These are phyloP conservation scores for Drosophila paulistorum DNA, from an alignment of 1,140 invertebrate genomes.

Conservation along the genomic window DNA sequence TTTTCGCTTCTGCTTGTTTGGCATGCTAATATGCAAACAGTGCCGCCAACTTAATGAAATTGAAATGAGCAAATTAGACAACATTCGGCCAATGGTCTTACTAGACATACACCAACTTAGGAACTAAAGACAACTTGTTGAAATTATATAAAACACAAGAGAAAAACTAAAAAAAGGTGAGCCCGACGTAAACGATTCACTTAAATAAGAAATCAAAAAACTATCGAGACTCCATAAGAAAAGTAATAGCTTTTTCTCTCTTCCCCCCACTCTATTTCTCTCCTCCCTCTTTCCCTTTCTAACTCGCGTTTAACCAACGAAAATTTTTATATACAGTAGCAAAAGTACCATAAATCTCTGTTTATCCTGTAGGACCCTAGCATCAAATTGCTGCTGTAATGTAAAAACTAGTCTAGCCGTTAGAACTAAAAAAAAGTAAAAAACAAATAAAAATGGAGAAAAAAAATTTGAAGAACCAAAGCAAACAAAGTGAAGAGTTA, in stretches of 20 bases:
- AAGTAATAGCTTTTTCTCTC: not conserved
- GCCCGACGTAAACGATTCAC: not conserved
- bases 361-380: constrained; percentile 58
- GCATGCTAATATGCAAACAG: constrained; percentile 78
- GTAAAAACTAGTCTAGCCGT: constrained; percentile 75
- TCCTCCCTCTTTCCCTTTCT: too few relatives aligned
- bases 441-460: not conserved
- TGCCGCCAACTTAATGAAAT: constrained; percentile 77
- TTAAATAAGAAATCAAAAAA: constrained; percentile 9
- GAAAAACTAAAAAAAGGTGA: constrained; percentile 6
- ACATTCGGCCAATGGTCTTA: constrained; percentile 52
- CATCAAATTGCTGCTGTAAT: constrained; percentile 51
- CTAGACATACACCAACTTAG: constrained; percentile 21
- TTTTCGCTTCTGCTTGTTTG: constrained; percentile 48
- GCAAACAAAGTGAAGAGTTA: constrained; percentile 32
- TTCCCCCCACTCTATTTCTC: not conserved
- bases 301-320: too few relatives aligned
- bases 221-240: not conserved
- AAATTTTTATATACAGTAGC: constrained; percentile 38
- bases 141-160: too few relatives aligned
- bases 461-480: constrained; percentile 22
- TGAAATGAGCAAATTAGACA: constrained; percentile 78
- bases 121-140: not conserved
- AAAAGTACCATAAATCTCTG: constrained; percentile 66
- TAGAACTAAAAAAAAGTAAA: constrained; percentile 58